Conservation (phyloP, 2,888 invertebrate genomes). For the Sipha maydis region DNA sequence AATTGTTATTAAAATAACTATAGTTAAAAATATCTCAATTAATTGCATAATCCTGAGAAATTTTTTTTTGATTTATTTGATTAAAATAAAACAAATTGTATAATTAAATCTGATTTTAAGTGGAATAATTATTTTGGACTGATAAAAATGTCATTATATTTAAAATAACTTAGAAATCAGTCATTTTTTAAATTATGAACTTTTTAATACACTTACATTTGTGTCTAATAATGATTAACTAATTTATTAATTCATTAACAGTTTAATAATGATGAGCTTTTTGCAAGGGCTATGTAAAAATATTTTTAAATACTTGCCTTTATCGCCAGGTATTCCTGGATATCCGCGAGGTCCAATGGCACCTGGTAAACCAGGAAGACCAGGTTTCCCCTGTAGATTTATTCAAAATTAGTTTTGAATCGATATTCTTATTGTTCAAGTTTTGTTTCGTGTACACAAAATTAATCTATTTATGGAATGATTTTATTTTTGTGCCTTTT, state of each 20-base stretch:
- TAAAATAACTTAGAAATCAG: no score
- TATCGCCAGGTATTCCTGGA: conserved; percentile 72
- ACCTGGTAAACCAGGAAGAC: conserved; percentile 77
- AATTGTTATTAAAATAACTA: neutral
- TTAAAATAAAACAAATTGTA: neutral
- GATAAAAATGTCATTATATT: neutral
- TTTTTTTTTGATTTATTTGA: neutral
- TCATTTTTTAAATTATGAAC: no score
- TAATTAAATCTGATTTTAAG: neutral
- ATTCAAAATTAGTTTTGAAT: neutral
- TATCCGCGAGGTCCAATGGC: conserved; percentile 81
- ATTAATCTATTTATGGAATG: neutral
- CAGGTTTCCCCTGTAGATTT: conserved; percentile 76
- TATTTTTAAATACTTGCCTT: conserved; percentile 39
- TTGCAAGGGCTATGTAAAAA: neutral
- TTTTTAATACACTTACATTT: no score
- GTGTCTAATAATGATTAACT: no score
- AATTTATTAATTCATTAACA: no score
- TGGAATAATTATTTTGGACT: no score
- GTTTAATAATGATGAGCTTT: no score
- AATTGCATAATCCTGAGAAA: neutral
- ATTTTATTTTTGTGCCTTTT: no score
- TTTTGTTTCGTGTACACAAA: neutral
- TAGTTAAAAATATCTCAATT: neutral
- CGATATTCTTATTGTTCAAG: no score